These are phyloP conservation scores for Melanotaenia parkinsoni DNA, from an alignment of 2,797 vertebrate genomes.

Conservation along the genomic window DNA sequence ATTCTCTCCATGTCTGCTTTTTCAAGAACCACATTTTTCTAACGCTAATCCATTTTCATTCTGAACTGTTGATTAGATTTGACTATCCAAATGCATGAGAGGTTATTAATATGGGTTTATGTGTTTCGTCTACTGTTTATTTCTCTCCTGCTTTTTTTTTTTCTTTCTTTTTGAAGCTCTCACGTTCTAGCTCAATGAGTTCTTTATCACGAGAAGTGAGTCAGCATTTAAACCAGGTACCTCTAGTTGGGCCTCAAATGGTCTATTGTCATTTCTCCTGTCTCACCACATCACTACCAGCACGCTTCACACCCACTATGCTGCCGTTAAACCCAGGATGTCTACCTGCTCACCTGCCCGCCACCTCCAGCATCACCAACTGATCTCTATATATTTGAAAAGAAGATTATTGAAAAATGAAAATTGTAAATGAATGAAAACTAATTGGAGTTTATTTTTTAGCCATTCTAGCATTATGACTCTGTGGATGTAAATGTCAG, in stretches of 20 bases:
- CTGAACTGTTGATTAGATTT: conserved; percentile 56
- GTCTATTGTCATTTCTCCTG: conserved; percentile 42
- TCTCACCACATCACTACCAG: conserved; percentile 41
- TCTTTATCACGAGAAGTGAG: conserved; percentile 98
- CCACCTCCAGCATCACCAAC: conserved; percentile 51
- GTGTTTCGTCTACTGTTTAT: conserved; percentile 78
- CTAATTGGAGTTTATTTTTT: not conserved
- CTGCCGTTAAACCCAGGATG: conserved; percentile 9
- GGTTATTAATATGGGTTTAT: conserved; percentile 80
- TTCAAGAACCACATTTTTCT: conserved; percentile 43
- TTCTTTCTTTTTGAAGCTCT: conserved; percentile 91
- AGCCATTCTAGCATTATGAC: not conserved
- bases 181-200: conserved; percentile 98
- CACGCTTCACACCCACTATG: conserved; percentile 42
- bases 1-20: conserved; percentile 40
- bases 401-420: not conserved
- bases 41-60: conserved; percentile 40
- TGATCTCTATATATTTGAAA: conserved; percentile 11
- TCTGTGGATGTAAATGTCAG: not conserved
- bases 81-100: conserved; percentile 80
- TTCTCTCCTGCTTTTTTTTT: conserved; percentile 84
- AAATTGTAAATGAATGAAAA: not conserved
- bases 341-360: conserved; percentile 40
- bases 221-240: conserved; percentile 98
- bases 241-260: conserved; percentile 80